Evolutionary conservation across 2,113 vertebrate species (phyloP), one percentile per base, ranked within the genome.

Genomic region (Columba livia): DNA sequence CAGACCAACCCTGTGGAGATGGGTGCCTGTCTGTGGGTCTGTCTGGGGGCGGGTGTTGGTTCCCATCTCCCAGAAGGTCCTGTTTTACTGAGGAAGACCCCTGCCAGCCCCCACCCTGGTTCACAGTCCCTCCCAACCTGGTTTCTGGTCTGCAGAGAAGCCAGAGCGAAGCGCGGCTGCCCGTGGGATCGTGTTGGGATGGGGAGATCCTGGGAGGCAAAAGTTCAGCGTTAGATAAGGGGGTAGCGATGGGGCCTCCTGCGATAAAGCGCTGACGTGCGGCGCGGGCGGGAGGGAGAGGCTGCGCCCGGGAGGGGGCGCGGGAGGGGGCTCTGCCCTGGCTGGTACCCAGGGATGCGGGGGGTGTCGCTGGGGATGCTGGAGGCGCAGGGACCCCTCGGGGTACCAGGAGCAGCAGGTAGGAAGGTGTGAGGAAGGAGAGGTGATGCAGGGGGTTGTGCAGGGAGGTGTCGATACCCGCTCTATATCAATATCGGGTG

Each of bases 151-250:
- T 61, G 15, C 53, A 29, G 73, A 53, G 77, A 14, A 0, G 1
- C 19, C 0, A 0, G 67, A 42, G 36, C 0, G 0, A 51, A 83
- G 44, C 8, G 1, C 2, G 2, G 44, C 40, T 64, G 71, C 58
- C 79, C 3, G 0, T 1, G 34, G 54, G 80, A 36, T 62, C 4
- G 8, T 0, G 2, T 19, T 1, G 3, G 75, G 58, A 10, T 61
- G 50, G 56, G 72, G 65, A 69, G 78, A 75, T 91, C 19, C 61
- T 75, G 1, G 1, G 82, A 91, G 96, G 95, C 96, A 94, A 93
- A 96, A 93, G 92, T 93, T 97, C 88, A 97, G 79, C 70, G 1
- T 73, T 42, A 89, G 93, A 96, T 94, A 95, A 94, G 93, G 66
- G 70, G 67, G 75, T 24, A 23, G 42, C 2, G 48, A 25, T 2